phyloP scores from a whole-genome alignment of 1,140 invertebrate genomes.

The Meloidogyne floridensis region DNA sequence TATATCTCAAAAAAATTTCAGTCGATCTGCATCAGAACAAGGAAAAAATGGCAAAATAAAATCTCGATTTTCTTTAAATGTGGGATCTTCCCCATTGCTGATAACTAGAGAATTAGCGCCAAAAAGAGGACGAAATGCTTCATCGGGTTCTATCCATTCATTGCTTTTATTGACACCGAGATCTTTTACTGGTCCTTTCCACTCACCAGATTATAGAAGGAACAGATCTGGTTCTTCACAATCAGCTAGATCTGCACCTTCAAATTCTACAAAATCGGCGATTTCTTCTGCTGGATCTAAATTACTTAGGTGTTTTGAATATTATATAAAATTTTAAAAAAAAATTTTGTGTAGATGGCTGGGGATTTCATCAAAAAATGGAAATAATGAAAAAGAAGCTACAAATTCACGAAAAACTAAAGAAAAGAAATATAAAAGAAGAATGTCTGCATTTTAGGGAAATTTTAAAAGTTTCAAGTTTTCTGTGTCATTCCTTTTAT shows the following conservation, averaged over 20 bases:
- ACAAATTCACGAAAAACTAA: background rate
- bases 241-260: conserved; percentile 8
- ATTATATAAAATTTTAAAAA: background rate
- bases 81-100: background rate
- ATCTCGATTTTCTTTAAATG: conserved; percentile 2
- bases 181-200: background rate
- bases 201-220: background rate
- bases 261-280: background rate
- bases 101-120: background rate
- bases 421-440: conserved; percentile 8
- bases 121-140: background rate
- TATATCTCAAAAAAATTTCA: too few species aligned
- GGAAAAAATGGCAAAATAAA: background rate
- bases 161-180: conserved; percentile 1
- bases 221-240: background rate
- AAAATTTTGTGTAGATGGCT: background rate
- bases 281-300: conserved; percentile 9
- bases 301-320: background rate
- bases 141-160: background rate
- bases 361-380: background rate
- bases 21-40: background rate
- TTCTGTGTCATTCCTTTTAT: too few species aligned
- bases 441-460: conserved; percentile 1
- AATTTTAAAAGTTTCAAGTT: background rate
- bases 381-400: background rate